phyloP scores from a whole-genome alignment of 2,888 invertebrate genomes.

The Carterocephalus palaemon region DNA sequence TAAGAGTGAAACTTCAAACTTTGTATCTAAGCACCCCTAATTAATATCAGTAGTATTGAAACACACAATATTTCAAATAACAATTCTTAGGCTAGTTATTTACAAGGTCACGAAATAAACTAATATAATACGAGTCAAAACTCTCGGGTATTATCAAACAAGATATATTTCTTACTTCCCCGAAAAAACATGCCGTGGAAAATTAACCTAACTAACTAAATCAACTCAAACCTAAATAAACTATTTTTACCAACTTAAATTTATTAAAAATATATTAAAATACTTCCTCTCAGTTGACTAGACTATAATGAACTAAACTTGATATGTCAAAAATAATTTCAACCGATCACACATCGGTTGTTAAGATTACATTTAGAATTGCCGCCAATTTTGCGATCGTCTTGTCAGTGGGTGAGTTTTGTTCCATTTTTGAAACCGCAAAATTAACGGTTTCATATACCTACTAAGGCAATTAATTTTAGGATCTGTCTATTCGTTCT shows the following conservation, averaged over 20 bases:
- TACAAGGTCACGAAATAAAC: conserved; percentile 48
- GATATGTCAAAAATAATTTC: conserved; percentile 24
- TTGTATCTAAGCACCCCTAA: conserved; percentile 43
- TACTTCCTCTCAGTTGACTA: conserved; percentile 24
- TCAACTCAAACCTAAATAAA: conserved; percentile 20
- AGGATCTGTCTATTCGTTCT: conserved; percentile 14
- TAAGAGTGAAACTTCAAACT: conserved; percentile 45
- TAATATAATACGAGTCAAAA: conserved; percentile 28
- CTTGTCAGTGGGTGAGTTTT: too few relatives aligned
- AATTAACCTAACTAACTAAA: conserved; percentile 20
- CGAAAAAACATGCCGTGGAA: conserved; percentile 12
- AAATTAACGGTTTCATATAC: conserved; percentile 13
- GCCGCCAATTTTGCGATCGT: conserved; percentile 8
- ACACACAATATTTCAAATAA: conserved; percentile 54
- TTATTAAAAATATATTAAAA: conserved; percentile 17
- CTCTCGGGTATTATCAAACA: conserved; percentile 3
- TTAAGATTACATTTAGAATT: conserved; percentile 14
- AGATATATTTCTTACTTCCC: conserved; percentile 20
- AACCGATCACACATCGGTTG: conserved; percentile 24
- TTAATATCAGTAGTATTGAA: conserved; percentile 26
- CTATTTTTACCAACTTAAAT: conserved; percentile 18
- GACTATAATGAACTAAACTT: conserved; percentile 23
- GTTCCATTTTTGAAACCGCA: conserved; percentile 2
- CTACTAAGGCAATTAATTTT: conserved; percentile 15
- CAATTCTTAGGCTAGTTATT: conserved; percentile 55